These are phyloP conservation scores for Sardina pilchardus DNA, from an alignment of 2,113 vertebrate species.

Conservation along the genomic window DNA sequence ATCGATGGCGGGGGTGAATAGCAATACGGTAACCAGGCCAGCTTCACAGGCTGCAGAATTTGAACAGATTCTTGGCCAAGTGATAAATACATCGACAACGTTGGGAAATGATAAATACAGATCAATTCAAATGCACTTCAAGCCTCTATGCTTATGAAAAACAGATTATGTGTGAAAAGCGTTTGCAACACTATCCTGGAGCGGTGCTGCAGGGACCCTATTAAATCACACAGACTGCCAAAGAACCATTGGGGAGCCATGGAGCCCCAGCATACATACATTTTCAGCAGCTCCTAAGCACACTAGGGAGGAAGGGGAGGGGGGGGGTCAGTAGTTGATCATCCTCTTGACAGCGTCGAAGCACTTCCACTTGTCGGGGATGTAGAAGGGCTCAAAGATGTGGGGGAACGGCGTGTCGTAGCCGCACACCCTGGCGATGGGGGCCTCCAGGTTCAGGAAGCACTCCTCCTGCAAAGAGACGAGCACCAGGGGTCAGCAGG, in stretches of 20 bases:
- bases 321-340: slow-evolving; percentile 87
- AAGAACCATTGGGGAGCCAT: background rate
- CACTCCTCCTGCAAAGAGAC: slow-evolving; percentile 85
- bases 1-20: background rate
- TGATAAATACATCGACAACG: background rate
- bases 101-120: background rate
- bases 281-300: background rate
- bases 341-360: slow-evolving; percentile 92
- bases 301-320: background rate
- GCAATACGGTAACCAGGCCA: background rate
- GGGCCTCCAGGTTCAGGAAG: slow-evolving; percentile 95
- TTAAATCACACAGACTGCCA: background rate
- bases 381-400: slow-evolving; percentile 97
- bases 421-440: slow-evolving; percentile 92
- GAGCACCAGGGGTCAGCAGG: background rate
- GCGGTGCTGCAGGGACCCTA: background rate
- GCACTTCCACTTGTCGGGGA: slow-evolving; percentile 99
- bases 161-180: background rate
- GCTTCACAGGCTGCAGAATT: background rate
- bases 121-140: background rate
- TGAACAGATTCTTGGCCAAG: background rate
- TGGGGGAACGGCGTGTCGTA: slow-evolving; percentile 98
- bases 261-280: background rate
- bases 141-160: background rate
- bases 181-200: background rate